phyloP scores from a whole-genome alignment of 2,113 vertebrate genomes.

The Camelus dromedarius region DNA sequence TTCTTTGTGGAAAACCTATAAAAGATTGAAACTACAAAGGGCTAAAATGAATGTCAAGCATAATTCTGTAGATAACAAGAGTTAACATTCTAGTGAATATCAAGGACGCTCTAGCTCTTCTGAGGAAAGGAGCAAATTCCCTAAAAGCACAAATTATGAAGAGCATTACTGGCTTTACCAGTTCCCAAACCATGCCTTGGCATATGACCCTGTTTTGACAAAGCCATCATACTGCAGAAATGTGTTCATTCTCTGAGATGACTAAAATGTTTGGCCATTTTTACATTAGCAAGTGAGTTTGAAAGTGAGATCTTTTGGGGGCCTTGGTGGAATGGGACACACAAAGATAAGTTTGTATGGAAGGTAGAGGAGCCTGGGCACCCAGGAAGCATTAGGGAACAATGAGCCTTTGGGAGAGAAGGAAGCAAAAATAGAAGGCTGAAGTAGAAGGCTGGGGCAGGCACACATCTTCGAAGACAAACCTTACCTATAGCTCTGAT shows the following conservation, averaged over 20 bases:
- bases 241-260: not conserved
- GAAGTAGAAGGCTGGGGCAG: not conserved
- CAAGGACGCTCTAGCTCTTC: not conserved
- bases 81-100: not conserved
- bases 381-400: not conserved
- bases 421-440: not conserved
- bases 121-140: constrained; percentile 15
- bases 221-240: not conserved
- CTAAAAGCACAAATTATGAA: not conserved
- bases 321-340: not conserved
- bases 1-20: constrained; percentile 50
- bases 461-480: not conserved
- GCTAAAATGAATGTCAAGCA: constrained; percentile 2
- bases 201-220: not conserved
- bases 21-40: constrained; percentile 40
- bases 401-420: not conserved
- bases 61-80: not conserved
- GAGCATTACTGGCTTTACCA: not conserved
- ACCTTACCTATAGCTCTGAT: not conserved
- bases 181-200: not conserved
- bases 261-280: not conserved
- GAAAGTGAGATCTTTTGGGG: not conserved
- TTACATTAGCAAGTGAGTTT: not conserved
- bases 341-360: not conserved
- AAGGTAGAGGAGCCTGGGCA: not conserved